phyloP scores from a whole-genome alignment of 1,140 invertebrate genomes.

The Diabrotica virgifera region DNA sequence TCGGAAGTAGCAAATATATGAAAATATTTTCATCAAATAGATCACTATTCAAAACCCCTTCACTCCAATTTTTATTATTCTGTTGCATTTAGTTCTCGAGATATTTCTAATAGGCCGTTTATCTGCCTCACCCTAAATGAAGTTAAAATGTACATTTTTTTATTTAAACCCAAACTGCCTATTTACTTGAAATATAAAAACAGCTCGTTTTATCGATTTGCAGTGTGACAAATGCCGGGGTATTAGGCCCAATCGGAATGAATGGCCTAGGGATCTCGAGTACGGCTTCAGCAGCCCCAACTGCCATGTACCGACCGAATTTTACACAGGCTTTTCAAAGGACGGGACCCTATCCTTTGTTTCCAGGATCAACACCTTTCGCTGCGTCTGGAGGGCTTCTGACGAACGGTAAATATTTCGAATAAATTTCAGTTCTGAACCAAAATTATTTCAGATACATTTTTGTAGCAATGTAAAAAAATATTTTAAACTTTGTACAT shows the following conservation, averaged over 20 bases:
- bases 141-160: too few relatives aligned
- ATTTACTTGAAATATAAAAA: too few relatives aligned
- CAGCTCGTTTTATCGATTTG: not conserved
- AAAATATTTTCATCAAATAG: too few relatives aligned
- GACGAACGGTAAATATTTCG: slow-evolving; percentile 38
- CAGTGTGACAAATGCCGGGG: slow-evolving; percentile 32
- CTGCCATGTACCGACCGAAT: slow-evolving; percentile 67
- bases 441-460: not conserved
- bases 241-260: slow-evolving; percentile 45
- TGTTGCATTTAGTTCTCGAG: too few relatives aligned
- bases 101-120: too few relatives aligned
- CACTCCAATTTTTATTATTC: too few relatives aligned
- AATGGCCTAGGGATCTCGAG: slow-evolving; percentile 55
- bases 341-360: slow-evolving; percentile 45
- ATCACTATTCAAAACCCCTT: too few relatives aligned
- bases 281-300: slow-evolving; percentile 57
- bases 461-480: too few relatives aligned
- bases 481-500: too few relatives aligned
- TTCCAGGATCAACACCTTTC: slow-evolving; percentile 44
- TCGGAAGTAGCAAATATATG: too few relatives aligned
- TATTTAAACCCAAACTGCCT: too few relatives aligned
- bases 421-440: not conserved
- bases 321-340: slow-evolving; percentile 68
- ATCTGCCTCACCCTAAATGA: too few relatives aligned
- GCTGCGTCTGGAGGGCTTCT: slow-evolving; percentile 38